Percentiles rank a stretch among this genome's conserved stretches.
Evolutionary conservation across 2,797 vertebrate genomes (phyloP).

Genomic region (Tapera naevia): DNA sequence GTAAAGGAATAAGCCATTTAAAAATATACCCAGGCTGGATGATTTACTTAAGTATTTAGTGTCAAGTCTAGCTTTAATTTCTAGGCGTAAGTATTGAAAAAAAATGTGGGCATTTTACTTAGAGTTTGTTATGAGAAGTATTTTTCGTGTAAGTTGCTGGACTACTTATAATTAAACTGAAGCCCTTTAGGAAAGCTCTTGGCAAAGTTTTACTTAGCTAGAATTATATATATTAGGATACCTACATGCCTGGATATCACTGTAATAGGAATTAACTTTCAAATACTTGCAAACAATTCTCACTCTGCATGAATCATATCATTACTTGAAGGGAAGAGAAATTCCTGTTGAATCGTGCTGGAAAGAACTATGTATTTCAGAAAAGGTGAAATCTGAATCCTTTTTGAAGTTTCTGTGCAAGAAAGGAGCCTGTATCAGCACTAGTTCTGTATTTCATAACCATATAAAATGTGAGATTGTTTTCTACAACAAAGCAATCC

Average conservation of each 20-base stretch:
- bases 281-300: not conserved
- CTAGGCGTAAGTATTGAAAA: not conserved
- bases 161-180: not conserved
- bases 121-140: not conserved
- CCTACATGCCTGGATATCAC: not conserved
- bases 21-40: not conserved
- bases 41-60: not conserved
- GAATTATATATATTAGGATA: not conserved
- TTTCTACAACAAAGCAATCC: not conserved
- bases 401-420: slow-evolving; percentile 6
- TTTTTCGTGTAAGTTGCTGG: not conserved
- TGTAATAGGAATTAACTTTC: not conserved
- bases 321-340: not conserved
- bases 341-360: not conserved
- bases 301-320: not conserved
- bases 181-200: not conserved
- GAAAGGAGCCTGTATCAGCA: not conserved
- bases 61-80: not conserved
- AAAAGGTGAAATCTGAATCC: not conserved
- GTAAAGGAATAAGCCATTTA: not conserved
- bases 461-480: not conserved
- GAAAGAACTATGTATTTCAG: not conserved
- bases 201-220: not conserved
- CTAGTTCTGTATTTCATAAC: slow-evolving; percentile 3
- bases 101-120: not conserved